Base-by-base conservation (phyloP, 2,113 vertebrate species). In the Callospermophilus lateralis region DNA sequence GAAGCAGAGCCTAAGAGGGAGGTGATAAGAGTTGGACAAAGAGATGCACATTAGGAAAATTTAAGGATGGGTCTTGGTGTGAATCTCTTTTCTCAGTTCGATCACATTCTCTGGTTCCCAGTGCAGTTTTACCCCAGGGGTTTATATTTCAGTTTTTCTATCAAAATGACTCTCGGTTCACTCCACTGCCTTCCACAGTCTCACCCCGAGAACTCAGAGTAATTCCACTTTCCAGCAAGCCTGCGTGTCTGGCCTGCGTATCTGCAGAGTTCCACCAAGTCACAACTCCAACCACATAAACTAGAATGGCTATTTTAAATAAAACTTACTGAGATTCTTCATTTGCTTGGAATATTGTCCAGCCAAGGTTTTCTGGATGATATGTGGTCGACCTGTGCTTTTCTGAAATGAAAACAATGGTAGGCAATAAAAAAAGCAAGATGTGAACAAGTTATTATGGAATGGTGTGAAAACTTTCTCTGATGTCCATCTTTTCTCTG, bases 371-470 rank as follows among this genome's bases (percentile, higher is more conserved):
- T 98, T 99, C 98, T 98, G 98, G 94, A 99, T 98, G 51, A 98
- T 86, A 63, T 99, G 99, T 51, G 98, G 99, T 68, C 98, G 98
- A 34, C 98, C 98, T 98, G 97, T 97, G 95, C 97, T 98, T 97
- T 98, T 98, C 99, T 99, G 97, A 42, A 96, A 98, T 85, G 96
- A 96, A 98, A 96, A 98, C 6, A 96, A 94, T 89, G 61, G 4
- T 9, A 93, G 67, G 22, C 39, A 86, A 88, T 96, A 63, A 63
- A 68, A 76, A 92, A 93, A 55, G 37, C 22, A 84, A 92, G 70
- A 74, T n/a, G 4, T 65, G 51, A 97, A 72, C 26, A 84, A 89
- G 53, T 3, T 53, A 95, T 22, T 70, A 4, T 4, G 48, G 45
- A 92, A 77, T 0, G 58, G 17, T 53, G 26, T 55, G 39, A 76